Percentiles rank a stretch among this genome's conserved stretches.
Evolutionary conservation across 2,113 vertebrate genomes (phyloP).

Genomic region (Aix galericulata): DNA sequence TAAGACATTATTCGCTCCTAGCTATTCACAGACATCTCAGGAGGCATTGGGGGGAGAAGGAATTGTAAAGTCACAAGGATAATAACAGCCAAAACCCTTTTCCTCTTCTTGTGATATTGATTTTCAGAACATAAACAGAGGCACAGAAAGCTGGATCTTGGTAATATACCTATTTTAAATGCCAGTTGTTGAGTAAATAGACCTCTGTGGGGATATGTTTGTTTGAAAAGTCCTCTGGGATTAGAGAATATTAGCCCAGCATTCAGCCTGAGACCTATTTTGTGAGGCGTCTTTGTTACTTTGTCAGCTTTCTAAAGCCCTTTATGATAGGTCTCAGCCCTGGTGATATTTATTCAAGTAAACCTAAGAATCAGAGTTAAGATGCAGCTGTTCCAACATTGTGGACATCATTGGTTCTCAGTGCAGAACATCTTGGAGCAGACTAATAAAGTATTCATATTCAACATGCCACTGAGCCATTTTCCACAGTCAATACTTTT

Average conservation of each 20-base stretch:
- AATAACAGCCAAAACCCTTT: slow-evolving; percentile 25
- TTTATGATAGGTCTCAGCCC: slow-evolving; percentile 69
- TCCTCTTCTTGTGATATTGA: slow-evolving; percentile 52
- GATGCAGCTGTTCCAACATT: slow-evolving; percentile 74
- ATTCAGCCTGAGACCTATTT: slow-evolving; percentile 58
- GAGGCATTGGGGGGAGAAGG: neutral
- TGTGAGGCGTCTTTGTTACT: slow-evolving; percentile 71
- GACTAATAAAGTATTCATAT: neutral
- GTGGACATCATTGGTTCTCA: slow-evolving; percentile 37
- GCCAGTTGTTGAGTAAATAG: slow-evolving; percentile 67
- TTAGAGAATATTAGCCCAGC: slow-evolving; percentile 67
- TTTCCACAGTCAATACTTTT: slow-evolving; percentile 29
- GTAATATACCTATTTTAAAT: slow-evolving; percentile 62
- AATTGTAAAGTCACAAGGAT: slow-evolving; percentile 11
- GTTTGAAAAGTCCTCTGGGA: slow-evolving; percentile 71
- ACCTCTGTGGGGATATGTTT: slow-evolving; percentile 63
- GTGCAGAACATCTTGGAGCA: neutral
- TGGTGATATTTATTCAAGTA: slow-evolving; percentile 70
- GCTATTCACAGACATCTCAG: slow-evolving; percentile 30
- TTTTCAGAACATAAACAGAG: slow-evolving; percentile 66
- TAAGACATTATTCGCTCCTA: slow-evolving; percentile 53
- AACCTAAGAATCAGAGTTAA: slow-evolving; percentile 54
- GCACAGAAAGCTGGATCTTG: slow-evolving; percentile 21
- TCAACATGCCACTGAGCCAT: neutral
- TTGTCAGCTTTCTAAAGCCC: slow-evolving; percentile 71